Evolutionary conservation across 1,140 invertebrate genomes (phyloP), one percentile per base, ranked within the genome.

Genomic region (Drosophila nannoptera): DNA sequence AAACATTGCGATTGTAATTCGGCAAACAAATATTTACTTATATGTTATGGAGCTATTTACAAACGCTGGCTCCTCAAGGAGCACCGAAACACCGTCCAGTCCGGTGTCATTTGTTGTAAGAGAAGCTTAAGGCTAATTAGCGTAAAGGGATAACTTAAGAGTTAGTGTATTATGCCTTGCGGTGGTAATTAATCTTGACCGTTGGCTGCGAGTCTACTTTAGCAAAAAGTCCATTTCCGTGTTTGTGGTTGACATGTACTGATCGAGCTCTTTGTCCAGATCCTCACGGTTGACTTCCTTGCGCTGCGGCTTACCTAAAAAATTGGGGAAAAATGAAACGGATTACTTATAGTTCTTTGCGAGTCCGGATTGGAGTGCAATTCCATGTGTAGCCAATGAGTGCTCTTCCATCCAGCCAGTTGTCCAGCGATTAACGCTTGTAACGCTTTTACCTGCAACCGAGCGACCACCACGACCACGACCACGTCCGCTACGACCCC

Each of bases 161-260:
- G 50, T 35, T 70, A 72, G 52, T 71, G 71, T 59, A 49, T 56
- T 55, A 46, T 61, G 56, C 58, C 56, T 45, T 63, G 60, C 58
- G 69, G 64, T 72, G 73, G 73, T 72, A 33, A 49, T 53, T 60
- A 42, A 45, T 45, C 67, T 70, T 69, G 63, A 54, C 67, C 32
- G 22, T 50, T 48, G 40, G 8, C 9, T 40, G 31, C 38, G 7
- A 31, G 50, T 43, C 12, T 84, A 87, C 68, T 87, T 87, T 0
- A 87, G 36, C 53, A 88, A 54, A 61, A 72, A 89, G 55, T 88
- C 87, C 82, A 84, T 87, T 31, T 80, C 81, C 5, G 81, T 78
- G 60, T 87, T 89, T 38, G 88, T 88, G 58, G 84, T 89, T 35
- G 88, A 88, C 88, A 89, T 89, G 31, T 89, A 89, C 49, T 88